These are phyloP conservation scores for Allobates femoralis DNA, from an alignment of 2,797 vertebrate species.

Conservation along the genomic window DNA sequence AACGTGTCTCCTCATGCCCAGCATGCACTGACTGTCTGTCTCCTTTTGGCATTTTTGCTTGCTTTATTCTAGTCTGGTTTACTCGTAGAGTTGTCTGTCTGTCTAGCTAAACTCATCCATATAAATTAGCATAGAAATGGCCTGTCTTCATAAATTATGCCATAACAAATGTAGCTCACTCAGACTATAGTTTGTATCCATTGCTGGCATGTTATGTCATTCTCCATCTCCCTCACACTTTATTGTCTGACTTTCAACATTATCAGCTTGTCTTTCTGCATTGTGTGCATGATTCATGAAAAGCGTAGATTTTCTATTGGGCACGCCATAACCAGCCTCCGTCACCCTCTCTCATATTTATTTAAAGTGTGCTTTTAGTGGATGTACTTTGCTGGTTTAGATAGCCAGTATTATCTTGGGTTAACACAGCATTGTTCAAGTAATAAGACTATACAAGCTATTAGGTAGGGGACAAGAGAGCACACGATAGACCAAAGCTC, in stretches of 20 bases:
- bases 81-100: neutral
- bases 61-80: neutral
- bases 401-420: neutral
- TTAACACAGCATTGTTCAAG: neutral
- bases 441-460: neutral
- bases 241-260: conserved; percentile 18
- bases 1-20: conserved; percentile 9
- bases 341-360: neutral
- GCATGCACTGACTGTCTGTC: neutral
- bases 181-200: neutral
- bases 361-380: neutral
- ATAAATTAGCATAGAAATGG: neutral
- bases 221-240: neutral
- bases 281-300: neutral
- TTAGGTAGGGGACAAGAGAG: conserved; percentile 31
- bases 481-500: conserved; percentile 50
- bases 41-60: conserved; percentile 1
- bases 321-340: neutral
- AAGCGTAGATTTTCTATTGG: neutral
- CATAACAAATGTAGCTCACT: conserved; percentile 6
- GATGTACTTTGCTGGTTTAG: too few species aligned
- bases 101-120: neutral
- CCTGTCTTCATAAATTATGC: conserved; percentile 28
- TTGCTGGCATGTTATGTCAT: neutral
- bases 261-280: neutral